phyloP scores from a whole-genome alignment of 92 coral and sea anemone genomes.

The Phenganax stokvisi region DNA sequence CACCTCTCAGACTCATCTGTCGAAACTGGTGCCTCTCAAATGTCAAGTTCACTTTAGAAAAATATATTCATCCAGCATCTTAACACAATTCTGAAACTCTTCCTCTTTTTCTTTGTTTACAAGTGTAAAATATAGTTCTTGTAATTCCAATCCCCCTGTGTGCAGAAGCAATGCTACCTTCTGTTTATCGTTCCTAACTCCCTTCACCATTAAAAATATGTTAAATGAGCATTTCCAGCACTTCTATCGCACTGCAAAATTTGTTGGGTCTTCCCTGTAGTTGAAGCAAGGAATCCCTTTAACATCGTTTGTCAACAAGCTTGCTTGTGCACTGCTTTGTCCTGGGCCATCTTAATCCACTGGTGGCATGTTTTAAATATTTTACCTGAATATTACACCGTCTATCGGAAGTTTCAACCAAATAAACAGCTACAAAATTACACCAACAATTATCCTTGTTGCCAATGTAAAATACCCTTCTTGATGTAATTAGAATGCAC shows the following conservation, averaged over 20 bases:
- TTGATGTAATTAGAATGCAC: not conserved
- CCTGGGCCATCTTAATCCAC: too few relatives aligned
- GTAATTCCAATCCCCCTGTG: slow-evolving; percentile 48
- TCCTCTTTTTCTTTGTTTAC: slow-evolving; percentile 40
- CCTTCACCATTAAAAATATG: slow-evolving; percentile 51
- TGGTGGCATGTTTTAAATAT: too few relatives aligned
- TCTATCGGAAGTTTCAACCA: too few relatives aligned
- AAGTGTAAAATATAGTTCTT: slow-evolving; percentile 44
- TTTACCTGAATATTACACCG: too few relatives aligned
- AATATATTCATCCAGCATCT: slow-evolving; percentile 49
- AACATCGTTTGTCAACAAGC: not conserved
- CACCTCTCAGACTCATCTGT: slow-evolving; percentile 42
- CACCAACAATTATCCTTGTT: not conserved
- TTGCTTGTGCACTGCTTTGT: too few relatives aligned
- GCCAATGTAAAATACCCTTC: not conserved
- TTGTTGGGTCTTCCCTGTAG: slow-evolving; percentile 49
- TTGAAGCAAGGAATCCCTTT: slow-evolving; percentile 37
- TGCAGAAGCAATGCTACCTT: slow-evolving; percentile 47
- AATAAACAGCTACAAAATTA: too few relatives aligned
- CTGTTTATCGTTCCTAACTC: slow-evolving; percentile 49
- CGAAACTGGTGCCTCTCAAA: slow-evolving; percentile 53
- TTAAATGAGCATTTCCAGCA: slow-evolving; percentile 56
- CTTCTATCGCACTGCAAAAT: slow-evolving; percentile 41
- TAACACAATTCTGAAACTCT: slow-evolving; percentile 38
- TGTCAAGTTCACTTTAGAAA: slow-evolving; percentile 48